These are phyloP conservation scores for Drosophila kikkawai DNA, from an alignment of 1,140 invertebrate genomes.

Conservation along the genomic window DNA sequence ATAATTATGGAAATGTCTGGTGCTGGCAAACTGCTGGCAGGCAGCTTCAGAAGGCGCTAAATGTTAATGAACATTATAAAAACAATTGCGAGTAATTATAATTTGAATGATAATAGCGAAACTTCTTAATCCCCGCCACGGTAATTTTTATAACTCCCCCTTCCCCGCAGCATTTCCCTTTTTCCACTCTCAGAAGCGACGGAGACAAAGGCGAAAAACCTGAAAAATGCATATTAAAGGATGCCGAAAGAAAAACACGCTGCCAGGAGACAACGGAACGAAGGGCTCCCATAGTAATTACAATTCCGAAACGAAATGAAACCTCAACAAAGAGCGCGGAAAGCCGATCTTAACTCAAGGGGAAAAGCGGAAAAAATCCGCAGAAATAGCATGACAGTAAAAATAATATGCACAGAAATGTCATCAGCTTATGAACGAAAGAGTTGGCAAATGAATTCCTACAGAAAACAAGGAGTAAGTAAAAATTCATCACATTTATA, in stretches of 20 bases:
- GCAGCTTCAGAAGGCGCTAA: conserved; percentile 75
- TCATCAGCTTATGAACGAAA: neutral
- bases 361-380: conserved; percentile 35
- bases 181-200: conserved; percentile 35
- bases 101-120: conserved; percentile 83
- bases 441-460: neutral
- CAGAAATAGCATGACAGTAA: conserved; percentile 10
- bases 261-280: conserved; percentile 27
- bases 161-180: conserved; percentile 2
- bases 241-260: conserved; percentile 42
- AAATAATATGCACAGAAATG: conserved; percentile 15
- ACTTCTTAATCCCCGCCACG: conserved; percentile 81
- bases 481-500: neutral
- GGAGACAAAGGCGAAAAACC: conserved; percentile 58
- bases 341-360: conserved; percentile 33
- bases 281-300: conserved; percentile 58
- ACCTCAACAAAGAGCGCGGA: conserved; percentile 55
- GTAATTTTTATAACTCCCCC: conserved; percentile 70
- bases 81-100: conserved; percentile 83
- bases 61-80: conserved; percentile 83
- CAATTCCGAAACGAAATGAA: conserved; percentile 70
- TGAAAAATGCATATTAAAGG: conserved; percentile 73
- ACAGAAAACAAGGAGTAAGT: too few species aligned
- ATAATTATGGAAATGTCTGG: conserved; percentile 81
- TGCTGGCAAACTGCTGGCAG: conserved; percentile 49